Evolutionary conservation across 2,888 invertebrate genomes (phyloP), one percentile per base, ranked within the genome.

Genomic region (Cepaea hortensis): DNA sequence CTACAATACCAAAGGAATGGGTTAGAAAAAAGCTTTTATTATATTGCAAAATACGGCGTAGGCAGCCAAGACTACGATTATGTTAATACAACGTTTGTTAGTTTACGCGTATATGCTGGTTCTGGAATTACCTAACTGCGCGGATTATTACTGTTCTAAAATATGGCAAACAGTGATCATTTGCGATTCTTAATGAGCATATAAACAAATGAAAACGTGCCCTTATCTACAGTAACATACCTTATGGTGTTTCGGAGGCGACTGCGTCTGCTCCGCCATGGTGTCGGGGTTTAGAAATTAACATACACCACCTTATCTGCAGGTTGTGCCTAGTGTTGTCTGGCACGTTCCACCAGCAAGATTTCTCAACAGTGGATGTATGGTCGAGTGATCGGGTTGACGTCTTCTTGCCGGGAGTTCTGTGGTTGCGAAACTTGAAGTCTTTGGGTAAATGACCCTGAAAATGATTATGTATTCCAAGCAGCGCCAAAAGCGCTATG

Each of bases 191-290:
- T 55, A 55, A 55, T 0, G 7, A 55, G 11, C 11, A 55, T 55
- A 55, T 55, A 9, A 6, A 9, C 11, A 9, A 0, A 55, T 11
- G 11, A 55, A 55, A 55, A 11, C 55, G 55, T 55, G 7, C 2
- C 3, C 11, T 9, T 55, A 6, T 55, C 7, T 55, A 9, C 11
- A 55, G 55, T 55, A 5, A 76, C 84, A 15, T 85, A 85, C 85
- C 85, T 85, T 85, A 50, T 85, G 85, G 72, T 85, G 85, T 62
- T 81, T 85, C 11, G 85, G 85, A 11, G 85, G 85, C 18, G 85
- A 85, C 80, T 84, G 82, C 23, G 84, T 76, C 77, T 81, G 84
- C 35, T 81, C 85, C 11, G 68, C 70, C 87, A 87, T 87, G 55
- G 50, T 85, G 7, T 11, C 77, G 5, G 77, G 48, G 18, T 20